Evolutionary conservation across 1,140 invertebrate genomes (phyloP).

Genomic region (Archivesica marissinica): DNA sequence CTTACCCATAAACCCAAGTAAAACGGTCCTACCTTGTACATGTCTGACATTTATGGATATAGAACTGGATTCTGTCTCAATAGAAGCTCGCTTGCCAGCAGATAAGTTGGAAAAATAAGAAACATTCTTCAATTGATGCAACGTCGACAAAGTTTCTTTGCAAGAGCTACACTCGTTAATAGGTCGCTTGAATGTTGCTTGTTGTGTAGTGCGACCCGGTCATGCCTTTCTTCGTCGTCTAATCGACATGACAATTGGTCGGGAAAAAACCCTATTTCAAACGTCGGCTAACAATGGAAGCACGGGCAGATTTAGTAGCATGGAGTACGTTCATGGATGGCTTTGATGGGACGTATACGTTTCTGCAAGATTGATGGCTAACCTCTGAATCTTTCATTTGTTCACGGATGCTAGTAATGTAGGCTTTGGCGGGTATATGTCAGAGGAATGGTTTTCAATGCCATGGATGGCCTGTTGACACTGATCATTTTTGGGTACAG

Average conservation of each 20-base stretch:
- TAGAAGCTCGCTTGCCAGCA: constrained; percentile 15
- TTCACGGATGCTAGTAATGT: background rate
- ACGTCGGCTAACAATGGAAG: background rate
- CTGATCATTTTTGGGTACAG: background rate
- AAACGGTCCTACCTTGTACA: constrained; percentile 12
- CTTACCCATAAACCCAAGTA: constrained; percentile 38
- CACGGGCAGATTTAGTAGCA: background rate
- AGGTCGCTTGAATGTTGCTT: constrained; percentile 58
- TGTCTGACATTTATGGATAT: constrained; percentile 39
- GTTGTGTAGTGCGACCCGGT: constrained; percentile 25
- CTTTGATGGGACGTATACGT: background rate
- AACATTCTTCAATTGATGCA: background rate
- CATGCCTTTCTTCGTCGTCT: constrained; percentile 46
- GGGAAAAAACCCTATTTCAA: background rate
- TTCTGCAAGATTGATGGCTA: background rate
- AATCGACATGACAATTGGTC: constrained; percentile 40
- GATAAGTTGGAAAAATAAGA: constrained; percentile 48
- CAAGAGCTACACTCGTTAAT: constrained; percentile 52
- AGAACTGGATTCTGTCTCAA: constrained; percentile 30
- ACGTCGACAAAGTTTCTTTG: background rate
- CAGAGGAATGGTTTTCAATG: background rate
- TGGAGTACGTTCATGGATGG: background rate
- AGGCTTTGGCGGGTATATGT: no score
- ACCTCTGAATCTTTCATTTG: background rate
- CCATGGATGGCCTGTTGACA: background rate